Percentiles rank a stretch among this genome's conserved stretches.
Evolutionary conservation across 2,888 invertebrate species (phyloP).

Genomic region (Tetanocera ferruginea): DNA sequence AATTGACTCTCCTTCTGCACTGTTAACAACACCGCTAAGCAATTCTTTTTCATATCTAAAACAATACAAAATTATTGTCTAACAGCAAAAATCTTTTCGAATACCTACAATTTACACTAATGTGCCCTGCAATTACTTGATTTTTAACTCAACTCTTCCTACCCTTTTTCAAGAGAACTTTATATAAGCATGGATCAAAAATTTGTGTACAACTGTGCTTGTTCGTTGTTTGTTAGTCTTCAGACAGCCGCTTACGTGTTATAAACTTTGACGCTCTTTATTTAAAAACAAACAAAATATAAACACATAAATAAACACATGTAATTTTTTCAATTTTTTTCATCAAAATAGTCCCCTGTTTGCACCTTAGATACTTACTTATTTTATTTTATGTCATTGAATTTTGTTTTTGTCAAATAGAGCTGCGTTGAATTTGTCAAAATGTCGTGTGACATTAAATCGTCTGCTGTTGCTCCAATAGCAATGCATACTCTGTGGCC

Average conservation of each 20-base stretch:
- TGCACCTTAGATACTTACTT: too few relatives aligned
- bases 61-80: too few relatives aligned
- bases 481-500: too few relatives aligned
- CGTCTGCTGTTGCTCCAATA: not conserved
- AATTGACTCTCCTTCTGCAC: too few relatives aligned
- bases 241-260: not conserved
- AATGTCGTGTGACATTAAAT: constrained; percentile 23
- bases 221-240: not conserved
- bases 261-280: not conserved
- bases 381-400: too few relatives aligned
- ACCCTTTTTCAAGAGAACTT: too few relatives aligned
- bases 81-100: not conserved
- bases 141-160: not conserved
- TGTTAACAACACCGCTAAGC: too few relatives aligned
- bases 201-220: not conserved
- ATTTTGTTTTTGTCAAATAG: not conserved
- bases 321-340: too few relatives aligned
- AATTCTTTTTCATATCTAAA: too few relatives aligned
- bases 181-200: not conserved
- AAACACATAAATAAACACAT: too few relatives aligned
- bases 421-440: constrained; percentile 27
- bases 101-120: not conserved
- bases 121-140: not conserved
- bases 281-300: too few relatives aligned
- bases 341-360: too few relatives aligned